Percentiles rank a stretch among this genome's conserved stretches.
phyloP scores from a whole-genome alignment of 1,140 invertebrate species.

The Zaprionus gabonicus region DNA sequence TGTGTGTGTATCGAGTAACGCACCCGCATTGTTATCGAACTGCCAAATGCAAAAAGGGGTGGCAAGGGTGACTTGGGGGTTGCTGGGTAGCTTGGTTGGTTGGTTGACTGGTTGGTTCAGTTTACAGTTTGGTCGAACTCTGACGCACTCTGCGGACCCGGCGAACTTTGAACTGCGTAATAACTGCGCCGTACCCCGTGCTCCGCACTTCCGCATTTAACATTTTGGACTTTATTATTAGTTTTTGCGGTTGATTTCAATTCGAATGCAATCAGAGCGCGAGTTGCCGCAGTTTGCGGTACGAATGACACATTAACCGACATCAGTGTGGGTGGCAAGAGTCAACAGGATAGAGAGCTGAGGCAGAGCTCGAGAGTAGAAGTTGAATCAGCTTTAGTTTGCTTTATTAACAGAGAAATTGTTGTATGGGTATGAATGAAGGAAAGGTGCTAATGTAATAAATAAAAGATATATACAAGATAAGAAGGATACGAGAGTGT shows the following conservation, averaged over 20 bases:
- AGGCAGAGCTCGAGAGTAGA: background rate
- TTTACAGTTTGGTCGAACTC: constrained; percentile 7
- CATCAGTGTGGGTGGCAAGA: constrained; percentile 8
- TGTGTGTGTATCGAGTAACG: constrained; percentile 32
- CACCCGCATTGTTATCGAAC: constrained; percentile 67
- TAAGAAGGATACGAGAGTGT: too few relatives aligned
- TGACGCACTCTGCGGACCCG: background rate
- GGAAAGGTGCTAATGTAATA: too few relatives aligned
- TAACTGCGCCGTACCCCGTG: background rate
- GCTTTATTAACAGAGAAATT: too few relatives aligned
- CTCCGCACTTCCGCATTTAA: constrained; percentile 20
- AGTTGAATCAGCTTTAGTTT: too few relatives aligned
- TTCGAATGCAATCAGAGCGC: constrained; percentile 48
- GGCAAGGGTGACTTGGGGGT: background rate
- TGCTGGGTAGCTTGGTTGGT: background rate
- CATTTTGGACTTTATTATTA: constrained; percentile 66
- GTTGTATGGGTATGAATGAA: too few relatives aligned
- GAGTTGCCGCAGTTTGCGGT: constrained; percentile 57
- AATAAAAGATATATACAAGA: too few relatives aligned
- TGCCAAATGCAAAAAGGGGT: constrained; percentile 22
- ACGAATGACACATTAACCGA: constrained; percentile 51
- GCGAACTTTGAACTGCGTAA: constrained; percentile 6
- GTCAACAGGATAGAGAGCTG: background rate
- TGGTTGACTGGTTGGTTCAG: background rate
- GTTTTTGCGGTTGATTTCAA: constrained; percentile 71